phyloP scores from a whole-genome alignment of 2,113 vertebrate genomes.

The Pterophyllum scalare region DNA sequence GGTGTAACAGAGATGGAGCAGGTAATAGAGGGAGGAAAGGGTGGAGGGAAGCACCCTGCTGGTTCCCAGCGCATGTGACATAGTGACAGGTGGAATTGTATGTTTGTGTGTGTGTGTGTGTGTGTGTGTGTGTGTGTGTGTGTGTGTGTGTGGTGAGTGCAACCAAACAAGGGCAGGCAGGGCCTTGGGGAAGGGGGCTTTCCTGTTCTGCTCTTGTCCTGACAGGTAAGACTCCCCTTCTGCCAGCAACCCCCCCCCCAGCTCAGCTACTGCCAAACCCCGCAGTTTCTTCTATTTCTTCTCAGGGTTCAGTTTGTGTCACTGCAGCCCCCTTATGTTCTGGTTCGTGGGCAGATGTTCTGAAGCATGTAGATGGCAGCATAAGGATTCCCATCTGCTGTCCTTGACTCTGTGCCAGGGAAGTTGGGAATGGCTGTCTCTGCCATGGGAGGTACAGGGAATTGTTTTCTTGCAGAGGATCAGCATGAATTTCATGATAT shows the following conservation, averaged over 20 bases:
- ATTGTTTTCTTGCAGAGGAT: constrained; percentile 26
- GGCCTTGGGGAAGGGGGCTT: constrained; percentile 74
- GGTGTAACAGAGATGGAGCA: constrained; percentile 17
- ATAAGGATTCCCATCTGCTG: constrained; percentile 79
- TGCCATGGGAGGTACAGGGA: constrained; percentile 38
- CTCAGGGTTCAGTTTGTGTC: constrained; percentile 59
- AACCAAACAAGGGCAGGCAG: constrained; percentile 53
- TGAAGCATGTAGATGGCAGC: constrained; percentile 44
- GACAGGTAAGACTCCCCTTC: constrained; percentile 72
- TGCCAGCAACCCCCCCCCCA: constrained; percentile 13
- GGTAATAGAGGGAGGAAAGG: constrained; percentile 36
- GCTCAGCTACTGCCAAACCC: constrained; percentile 37
- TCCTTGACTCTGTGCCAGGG: constrained; percentile 74
- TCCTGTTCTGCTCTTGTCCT: constrained; percentile 79
- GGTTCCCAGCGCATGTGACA: constrained; percentile 66
- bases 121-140: constrained; percentile 6
- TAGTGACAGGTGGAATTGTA: constrained; percentile 70
- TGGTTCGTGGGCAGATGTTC: constrained; percentile 43
- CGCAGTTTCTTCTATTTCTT: constrained; percentile 52
- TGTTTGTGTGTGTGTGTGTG: constrained; percentile 13
- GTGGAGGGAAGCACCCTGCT: constrained; percentile 69
- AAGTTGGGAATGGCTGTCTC: constrained; percentile 45
- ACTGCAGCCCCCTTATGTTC: constrained; percentile 35
- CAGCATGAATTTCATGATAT: constrained; percentile 18
- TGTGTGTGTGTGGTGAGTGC: constrained; percentile 31